A percentile compares a stretch with the other conserved stretches of the same genome.
phyloP scores from a whole-genome alignment of 1,140 invertebrate genomes.

The Lethrus apterus region DNA sequence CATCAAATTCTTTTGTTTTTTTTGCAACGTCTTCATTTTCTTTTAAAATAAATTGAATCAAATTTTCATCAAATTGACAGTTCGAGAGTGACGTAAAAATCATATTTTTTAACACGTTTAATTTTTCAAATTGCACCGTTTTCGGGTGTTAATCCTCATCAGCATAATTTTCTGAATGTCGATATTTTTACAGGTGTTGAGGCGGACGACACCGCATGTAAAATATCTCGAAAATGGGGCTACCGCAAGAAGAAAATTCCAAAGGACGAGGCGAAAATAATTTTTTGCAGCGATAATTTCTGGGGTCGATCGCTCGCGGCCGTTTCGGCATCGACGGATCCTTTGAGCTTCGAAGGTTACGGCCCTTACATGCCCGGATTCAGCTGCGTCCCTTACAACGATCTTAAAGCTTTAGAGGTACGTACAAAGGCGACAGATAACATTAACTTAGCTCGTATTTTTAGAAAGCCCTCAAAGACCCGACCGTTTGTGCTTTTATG shows the following conservation, averaged over 20 bases:
- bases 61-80: not conserved
- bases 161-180: not conserved
- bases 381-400: slow-evolving; percentile 75
- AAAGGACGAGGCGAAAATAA: slow-evolving; percentile 79
- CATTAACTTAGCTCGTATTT: not conserved
- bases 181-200: slow-evolving; percentile 63
- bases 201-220: slow-evolving; percentile 92
- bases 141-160: no score
- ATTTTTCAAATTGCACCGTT: no score
- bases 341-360: slow-evolving; percentile 75
- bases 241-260: slow-evolving; percentile 88
- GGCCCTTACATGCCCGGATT: slow-evolving; percentile 97
- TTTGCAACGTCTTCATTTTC: not conserved
- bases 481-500: slow-evolving; percentile 92
- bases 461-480: slow-evolving; percentile 53
- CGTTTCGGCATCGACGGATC: slow-evolving; percentile 90
- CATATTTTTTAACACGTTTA: no score
- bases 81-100: no score
- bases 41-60: not conserved
- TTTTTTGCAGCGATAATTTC: slow-evolving; percentile 95
- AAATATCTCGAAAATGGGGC: slow-evolving; percentile 91
- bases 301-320: slow-evolving; percentile 95
- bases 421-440: slow-evolving; percentile 2
- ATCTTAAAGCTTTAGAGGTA: slow-evolving; percentile 76
- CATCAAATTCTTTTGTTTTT: not conserved